phyloP scores from a whole-genome alignment of 2,113 vertebrate species.

The Spilogale gracilis region DNA sequence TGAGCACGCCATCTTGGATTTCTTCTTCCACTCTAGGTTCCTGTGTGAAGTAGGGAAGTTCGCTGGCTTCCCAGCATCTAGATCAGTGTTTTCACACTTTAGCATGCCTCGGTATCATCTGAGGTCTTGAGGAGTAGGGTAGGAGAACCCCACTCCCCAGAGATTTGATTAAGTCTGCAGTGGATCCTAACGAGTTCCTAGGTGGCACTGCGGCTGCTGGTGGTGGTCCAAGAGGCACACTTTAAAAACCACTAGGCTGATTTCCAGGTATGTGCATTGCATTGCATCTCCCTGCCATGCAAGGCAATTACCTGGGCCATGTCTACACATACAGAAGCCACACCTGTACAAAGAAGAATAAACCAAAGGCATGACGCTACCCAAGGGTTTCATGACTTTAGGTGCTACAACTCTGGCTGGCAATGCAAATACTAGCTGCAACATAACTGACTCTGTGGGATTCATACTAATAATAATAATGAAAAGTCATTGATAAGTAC shows the following conservation, averaged over 20 bases:
- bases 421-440: background rate
- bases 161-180: background rate
- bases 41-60: background rate
- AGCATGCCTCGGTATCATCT: background rate
- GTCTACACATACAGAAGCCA: background rate
- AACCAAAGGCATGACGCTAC: background rate
- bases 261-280: background rate
- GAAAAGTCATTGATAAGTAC: background rate
- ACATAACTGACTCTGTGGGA: background rate
- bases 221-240: background rate
- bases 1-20: background rate
- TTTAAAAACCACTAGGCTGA: slow-evolving; percentile 2
- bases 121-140: background rate
- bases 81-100: background rate
- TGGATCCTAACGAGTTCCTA: background rate
- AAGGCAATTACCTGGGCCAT: background rate
- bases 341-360: background rate
- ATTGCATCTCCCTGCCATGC: background rate
- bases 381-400: background rate
- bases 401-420: background rate
- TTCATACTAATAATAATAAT: background rate
- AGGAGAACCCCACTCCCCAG: background rate
- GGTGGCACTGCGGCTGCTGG: background rate
- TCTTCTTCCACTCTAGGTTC: background rate
- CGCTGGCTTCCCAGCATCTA: background rate